Percentiles rank a stretch among this genome's conserved stretches.
phyloP scores from a whole-genome alignment of 2,888 invertebrate species.

The Cerastis rubricosa region DNA sequence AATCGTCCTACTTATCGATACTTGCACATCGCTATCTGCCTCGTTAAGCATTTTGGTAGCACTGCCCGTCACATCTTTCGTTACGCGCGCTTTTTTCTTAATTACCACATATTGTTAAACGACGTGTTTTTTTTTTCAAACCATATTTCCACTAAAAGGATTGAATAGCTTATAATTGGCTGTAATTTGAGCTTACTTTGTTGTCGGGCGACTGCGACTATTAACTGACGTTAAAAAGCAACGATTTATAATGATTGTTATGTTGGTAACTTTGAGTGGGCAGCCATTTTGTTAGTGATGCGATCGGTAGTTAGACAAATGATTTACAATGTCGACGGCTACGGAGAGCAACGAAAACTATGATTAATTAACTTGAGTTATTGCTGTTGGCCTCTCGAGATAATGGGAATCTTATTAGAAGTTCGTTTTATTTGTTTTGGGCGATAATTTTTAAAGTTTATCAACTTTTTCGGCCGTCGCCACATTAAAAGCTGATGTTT shows the following conservation, averaged over 20 bases:
- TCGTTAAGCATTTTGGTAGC: conserved; percentile 86
- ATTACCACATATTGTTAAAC: conserved; percentile 87
- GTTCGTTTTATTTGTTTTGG: conserved; percentile 58
- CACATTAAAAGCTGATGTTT: conserved; percentile 28
- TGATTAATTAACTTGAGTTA: conserved; percentile 83
- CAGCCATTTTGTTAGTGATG: conserved; percentile 83
- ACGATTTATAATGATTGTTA: conserved; percentile 82
- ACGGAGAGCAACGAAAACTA: conserved; percentile 73
- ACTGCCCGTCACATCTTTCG: conserved; percentile 84
- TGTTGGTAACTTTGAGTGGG: conserved; percentile 78
- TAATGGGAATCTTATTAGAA: conserved; percentile 66
- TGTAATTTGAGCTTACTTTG: conserved; percentile 90
- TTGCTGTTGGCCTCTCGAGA: conserved; percentile 66
- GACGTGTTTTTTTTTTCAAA: conserved; percentile 78
- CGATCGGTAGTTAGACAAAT: conserved; percentile 82
- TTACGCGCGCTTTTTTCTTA: conserved; percentile 88
- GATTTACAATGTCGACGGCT: conserved; percentile 81
- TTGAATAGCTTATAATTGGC: conserved; percentile 90
- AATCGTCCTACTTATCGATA: conserved; percentile 74
- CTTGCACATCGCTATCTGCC: conserved; percentile 77
- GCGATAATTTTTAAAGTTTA: conserved; percentile 36
- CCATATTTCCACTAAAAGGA: conserved; percentile 85
- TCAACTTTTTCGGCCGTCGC: conserved; percentile 28
- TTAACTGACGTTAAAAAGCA: conserved; percentile 83
- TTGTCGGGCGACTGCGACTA: conserved; percentile 83